phyloP scores from a whole-genome alignment of 2,888 invertebrate genomes.

The Pseudococcus longispinus region DNA sequence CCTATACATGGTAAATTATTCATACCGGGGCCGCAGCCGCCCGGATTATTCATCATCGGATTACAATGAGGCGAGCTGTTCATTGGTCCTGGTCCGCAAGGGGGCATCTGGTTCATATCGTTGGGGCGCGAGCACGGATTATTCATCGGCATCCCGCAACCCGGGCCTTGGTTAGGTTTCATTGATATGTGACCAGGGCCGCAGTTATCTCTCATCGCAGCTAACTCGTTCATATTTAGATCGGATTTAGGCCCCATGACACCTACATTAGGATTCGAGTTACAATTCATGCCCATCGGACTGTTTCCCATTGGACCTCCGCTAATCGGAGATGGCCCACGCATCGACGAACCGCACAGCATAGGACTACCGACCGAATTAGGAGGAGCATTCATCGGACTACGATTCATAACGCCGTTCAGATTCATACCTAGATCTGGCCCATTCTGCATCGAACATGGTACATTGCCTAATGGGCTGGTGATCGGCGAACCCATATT shows the following conservation, averaged over 20 bases:
- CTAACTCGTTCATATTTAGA: constrained; percentile 49
- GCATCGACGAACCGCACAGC: constrained; percentile 53
- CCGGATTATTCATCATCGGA: constrained; percentile 47
- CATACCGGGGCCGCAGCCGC: constrained; percentile 45
- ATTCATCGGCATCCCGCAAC: constrained; percentile 47
- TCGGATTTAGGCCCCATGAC: constrained; percentile 31
- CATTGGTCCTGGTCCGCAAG: constrained; percentile 8
- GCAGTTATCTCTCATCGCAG: constrained; percentile 40
- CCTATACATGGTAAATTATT: constrained; percentile 44
- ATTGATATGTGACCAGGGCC: constrained; percentile 50
- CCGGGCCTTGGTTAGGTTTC: constrained; percentile 44
- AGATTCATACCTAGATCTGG: constrained; percentile 56
- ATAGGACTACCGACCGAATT: constrained; percentile 58
- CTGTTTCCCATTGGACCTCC: constrained; percentile 54
- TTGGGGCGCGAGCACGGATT: constrained; percentile 18
- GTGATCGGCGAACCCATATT: constrained; percentile 69
- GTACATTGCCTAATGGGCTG: constrained; percentile 66
- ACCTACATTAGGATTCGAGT: constrained; percentile 16
- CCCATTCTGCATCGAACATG: constrained; percentile 63
- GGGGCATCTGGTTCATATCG: constrained; percentile 24
- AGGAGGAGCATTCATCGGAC: constrained; percentile 51
- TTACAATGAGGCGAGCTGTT: constrained; percentile 35
- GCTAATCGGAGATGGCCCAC: constrained; percentile 57
- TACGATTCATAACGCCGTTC: constrained; percentile 45
- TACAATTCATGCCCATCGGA: constrained; percentile 56